These are phyloP conservation scores for Mastacembelus armatus DNA, from an alignment of 2,797 vertebrate genomes.

Conservation along the genomic window DNA sequence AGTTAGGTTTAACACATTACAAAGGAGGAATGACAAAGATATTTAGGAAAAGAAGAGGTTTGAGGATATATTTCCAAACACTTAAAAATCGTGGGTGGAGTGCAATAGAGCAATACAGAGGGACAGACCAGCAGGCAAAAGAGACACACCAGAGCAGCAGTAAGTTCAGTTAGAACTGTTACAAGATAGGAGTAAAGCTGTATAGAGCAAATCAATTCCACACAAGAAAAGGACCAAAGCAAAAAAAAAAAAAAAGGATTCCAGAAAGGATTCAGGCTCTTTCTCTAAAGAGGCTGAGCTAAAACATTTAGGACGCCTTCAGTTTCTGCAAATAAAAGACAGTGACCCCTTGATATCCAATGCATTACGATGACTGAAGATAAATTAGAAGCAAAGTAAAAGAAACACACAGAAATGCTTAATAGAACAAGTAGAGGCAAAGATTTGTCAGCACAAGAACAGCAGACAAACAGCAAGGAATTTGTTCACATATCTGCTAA, in stretches of 20 bases:
- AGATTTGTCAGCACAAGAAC: too few species aligned
- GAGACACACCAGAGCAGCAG: conserved; percentile 33
- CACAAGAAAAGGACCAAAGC: background rate
- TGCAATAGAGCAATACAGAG: conserved; percentile 69
- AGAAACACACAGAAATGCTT: too few species aligned
- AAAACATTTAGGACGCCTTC: background rate
- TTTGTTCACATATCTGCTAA: too few species aligned
- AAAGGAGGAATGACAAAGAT: conserved; percentile 26
- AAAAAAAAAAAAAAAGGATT: background rate
- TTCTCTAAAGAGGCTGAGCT: background rate
- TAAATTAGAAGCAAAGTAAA: too few species aligned
- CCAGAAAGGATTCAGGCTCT: background rate
- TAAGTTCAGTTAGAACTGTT: conserved; percentile 25
- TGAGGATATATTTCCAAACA: conserved; percentile 83
- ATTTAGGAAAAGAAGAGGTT: conserved; percentile 8
- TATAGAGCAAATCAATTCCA: background rate
- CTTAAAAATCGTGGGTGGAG: conserved; percentile 17
- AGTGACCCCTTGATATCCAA: too few species aligned
- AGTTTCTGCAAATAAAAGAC: too few species aligned
- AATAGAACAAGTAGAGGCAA: too few species aligned
- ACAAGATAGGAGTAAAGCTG: conserved; percentile 3
- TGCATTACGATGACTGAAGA: too few species aligned
- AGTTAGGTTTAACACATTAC: conserved; percentile 29
- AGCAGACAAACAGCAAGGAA: background rate
- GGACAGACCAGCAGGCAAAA: conserved; percentile 9